These are phyloP conservation scores for Conchocele bisecta DNA, from an alignment of 2,888 invertebrate genomes.

Conservation along the genomic window DNA sequence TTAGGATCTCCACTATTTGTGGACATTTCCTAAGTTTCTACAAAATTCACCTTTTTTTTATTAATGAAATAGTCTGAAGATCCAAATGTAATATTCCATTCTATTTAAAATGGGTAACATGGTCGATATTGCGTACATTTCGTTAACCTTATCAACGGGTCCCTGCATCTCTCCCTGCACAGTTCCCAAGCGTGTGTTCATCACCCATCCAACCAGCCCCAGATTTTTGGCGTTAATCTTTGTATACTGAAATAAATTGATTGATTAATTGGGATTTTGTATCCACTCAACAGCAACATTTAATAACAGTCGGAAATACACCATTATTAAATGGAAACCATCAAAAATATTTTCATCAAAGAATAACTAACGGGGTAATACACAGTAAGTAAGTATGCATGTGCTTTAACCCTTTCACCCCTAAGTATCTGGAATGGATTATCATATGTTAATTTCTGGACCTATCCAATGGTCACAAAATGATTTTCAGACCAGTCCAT, in stretches of 20 bases:
- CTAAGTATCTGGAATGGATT: too few relatives aligned
- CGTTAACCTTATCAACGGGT: constrained; percentile 52
- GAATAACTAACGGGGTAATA: too few relatives aligned
- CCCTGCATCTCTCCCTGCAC: constrained; percentile 96
- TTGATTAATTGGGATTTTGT: too few relatives aligned
- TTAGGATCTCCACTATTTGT: neutral
- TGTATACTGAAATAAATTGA: constrained; percentile 87
- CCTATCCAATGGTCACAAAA: too few relatives aligned
- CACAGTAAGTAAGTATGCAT: too few relatives aligned
- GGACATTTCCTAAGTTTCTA: neutral
- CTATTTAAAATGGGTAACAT: neutral
- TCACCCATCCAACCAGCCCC: constrained; percentile 94
- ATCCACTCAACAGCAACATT: too few relatives aligned
- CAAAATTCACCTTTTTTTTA: too few relatives aligned
- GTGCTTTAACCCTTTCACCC: too few relatives aligned
- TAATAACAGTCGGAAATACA: neutral
- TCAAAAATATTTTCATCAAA: too few relatives aligned
- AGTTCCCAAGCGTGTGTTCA: constrained; percentile 93
- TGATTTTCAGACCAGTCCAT: too few relatives aligned
- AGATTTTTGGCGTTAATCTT: constrained; percentile 90
- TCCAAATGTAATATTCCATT: neutral
- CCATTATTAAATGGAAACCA: neutral
- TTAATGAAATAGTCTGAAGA: too few relatives aligned
- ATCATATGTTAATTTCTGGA: too few relatives aligned
- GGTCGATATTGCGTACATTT: constrained; percentile 65